Conservation (phyloP, 2,888 invertebrate genomes). For the Linyphia triangularis region DNA sequence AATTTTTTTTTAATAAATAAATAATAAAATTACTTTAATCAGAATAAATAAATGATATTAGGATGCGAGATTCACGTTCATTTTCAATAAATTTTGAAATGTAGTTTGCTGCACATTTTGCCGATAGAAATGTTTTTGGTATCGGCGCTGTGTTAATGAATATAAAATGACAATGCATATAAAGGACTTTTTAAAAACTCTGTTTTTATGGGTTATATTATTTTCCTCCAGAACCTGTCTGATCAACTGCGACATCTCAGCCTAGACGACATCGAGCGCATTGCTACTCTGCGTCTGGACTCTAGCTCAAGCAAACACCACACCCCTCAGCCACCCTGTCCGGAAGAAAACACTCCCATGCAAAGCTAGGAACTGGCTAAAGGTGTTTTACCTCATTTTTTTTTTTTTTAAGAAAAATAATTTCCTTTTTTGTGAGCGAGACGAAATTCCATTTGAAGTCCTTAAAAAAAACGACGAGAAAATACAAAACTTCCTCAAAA, state of each 20-base stretch:
- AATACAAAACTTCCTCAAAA: constrained; percentile 13
- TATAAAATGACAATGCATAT: too few relatives aligned
- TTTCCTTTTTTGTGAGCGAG: too few relatives aligned
- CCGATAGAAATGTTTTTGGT: too few relatives aligned
- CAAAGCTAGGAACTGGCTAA: constrained; percentile 44
- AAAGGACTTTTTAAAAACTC: too few relatives aligned
- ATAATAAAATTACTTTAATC: too few relatives aligned
- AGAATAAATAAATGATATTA: too few relatives aligned
- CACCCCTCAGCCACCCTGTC: background rate
- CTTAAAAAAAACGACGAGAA: background rate
- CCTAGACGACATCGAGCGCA: constrained; percentile 77
- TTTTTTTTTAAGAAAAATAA: background rate
- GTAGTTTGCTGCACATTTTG: too few relatives aligned
- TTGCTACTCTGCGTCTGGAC: constrained; percentile 74
- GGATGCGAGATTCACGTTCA: too few relatives aligned
- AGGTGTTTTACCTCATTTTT: background rate
- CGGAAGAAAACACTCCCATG: constrained; percentile 57
- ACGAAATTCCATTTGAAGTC: background rate
- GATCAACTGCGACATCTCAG: constrained; percentile 71
- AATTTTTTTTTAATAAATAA: too few relatives aligned
- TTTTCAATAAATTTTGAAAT: too few relatives aligned
- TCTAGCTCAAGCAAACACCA: constrained; percentile 15
- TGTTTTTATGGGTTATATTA: too few relatives aligned
- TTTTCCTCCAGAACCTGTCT: constrained; percentile 62
- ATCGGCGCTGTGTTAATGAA: too few relatives aligned